Base-by-base conservation (phyloP, 2,888 invertebrate genomes). In the Pachymerium ferrugineum region DNA sequence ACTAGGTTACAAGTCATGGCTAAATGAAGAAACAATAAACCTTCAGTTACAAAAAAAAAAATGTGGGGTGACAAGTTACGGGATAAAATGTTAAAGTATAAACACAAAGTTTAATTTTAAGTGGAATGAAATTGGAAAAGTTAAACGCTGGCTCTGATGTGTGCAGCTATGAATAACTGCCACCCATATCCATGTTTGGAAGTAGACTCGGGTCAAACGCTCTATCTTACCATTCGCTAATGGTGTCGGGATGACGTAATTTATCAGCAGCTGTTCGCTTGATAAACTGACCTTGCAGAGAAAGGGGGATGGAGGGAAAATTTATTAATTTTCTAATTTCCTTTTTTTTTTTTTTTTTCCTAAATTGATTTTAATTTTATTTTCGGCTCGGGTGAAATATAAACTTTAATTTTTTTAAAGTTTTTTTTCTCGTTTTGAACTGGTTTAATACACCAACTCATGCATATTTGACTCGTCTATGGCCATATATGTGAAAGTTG, bases 401-500 rank as follows among this genome's bases (percentile, higher is more conserved):
- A 1, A 25, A 3, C 1, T 25, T 54, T 54, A 8, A 8, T 5
- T 22, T 5, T 54, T 54, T 47, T 47, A 3, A 3, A 6, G 10
- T 22, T 3, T 3, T 47, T 47, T 47, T 6, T 16, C 47, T 19
- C 47, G 47, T 3, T 16, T 19, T 1, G 6, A 47, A 6, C 14
- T 4, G 16, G n/a, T 3, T 47, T 47, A 54, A 14, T 22, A 54
- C 10, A 25, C 28, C 3, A 54, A 54, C 54, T 22, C 54, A 6
- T 54, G 54, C 54, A 54, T 54, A 54, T 54, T 54, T 54, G 12
- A 54, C 54, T 54, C 28, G 22, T 54, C 54, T 8, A 54, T 54
- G 54, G 22, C 54, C 54, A 54, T 54, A 54, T 54, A 54, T 25
- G 54, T 25, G 54, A 54, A 54, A 74, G 31, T 62, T 67, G 19